These are phyloP conservation scores for Jacana jacana DNA, from an alignment of 2,113 vertebrate species.

Conservation along the genomic window DNA sequence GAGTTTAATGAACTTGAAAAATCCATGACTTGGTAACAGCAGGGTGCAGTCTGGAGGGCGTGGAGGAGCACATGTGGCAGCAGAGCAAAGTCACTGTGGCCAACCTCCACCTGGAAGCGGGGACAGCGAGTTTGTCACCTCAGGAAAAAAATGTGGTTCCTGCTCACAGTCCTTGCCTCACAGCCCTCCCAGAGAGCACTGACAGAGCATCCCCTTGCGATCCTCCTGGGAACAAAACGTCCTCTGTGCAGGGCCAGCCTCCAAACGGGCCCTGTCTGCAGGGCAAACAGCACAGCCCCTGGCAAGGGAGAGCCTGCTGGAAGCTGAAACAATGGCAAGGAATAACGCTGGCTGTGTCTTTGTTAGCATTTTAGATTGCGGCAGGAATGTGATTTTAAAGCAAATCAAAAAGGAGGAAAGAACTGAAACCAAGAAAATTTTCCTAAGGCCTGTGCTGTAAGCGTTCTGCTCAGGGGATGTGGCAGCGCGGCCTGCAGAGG, in stretches of 20 bases:
- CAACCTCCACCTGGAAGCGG: background rate
- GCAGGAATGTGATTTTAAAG: background rate
- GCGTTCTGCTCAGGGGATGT: background rate
- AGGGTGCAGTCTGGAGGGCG: background rate
- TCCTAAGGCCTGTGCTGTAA: background rate
- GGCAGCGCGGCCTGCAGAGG: background rate
- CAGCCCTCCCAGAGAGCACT: background rate
- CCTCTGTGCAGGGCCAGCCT: no score
- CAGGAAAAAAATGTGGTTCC: background rate
- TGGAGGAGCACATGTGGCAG: background rate
- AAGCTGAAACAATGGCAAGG: background rate
- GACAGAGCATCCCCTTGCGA: background rate
- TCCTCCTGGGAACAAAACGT: background rate
- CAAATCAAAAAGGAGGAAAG: background rate
- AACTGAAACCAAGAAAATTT: background rate
- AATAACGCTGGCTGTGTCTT: background rate
- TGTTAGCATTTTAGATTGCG: background rate
- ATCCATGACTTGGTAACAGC: background rate
- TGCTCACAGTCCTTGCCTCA: background rate
- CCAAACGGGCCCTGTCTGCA: no score
- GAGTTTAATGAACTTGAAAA: conserved; percentile 30
- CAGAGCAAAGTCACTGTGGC: background rate
- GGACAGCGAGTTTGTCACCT: background rate
- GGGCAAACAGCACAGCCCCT: no score
- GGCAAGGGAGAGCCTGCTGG: no score